These are phyloP conservation scores for Diadegma fenestrale DNA, from an alignment of 2,888 invertebrate species.

Conservation along the genomic window DNA sequence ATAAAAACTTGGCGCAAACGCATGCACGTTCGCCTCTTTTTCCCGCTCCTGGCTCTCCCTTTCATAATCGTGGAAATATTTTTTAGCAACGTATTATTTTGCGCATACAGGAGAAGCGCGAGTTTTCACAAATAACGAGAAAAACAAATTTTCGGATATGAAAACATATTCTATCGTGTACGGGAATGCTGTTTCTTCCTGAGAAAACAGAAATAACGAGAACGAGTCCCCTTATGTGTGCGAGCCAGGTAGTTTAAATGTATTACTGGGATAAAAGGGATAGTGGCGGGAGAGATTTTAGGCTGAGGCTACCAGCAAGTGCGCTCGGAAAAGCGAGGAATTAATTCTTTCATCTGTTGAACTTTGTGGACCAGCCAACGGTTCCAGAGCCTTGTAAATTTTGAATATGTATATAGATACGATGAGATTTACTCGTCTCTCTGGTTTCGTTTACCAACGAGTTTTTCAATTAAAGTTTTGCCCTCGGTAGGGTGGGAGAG, in stretches of 20 bases:
- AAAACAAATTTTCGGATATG: conserved; percentile 22
- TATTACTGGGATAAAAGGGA: conserved; percentile 18
- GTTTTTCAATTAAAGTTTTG: conserved; percentile 60
- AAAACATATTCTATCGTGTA: conserved; percentile 10
- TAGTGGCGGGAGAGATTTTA: background rate
- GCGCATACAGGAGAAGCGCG: background rate
- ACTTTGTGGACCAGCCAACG: conserved; percentile 3
- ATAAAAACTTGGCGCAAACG: background rate
- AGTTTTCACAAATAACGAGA: conserved; percentile 14
- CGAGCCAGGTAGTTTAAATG: conserved; percentile 1
- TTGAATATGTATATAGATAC: conserved; percentile 29
- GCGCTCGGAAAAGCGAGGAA: conserved; percentile 34
- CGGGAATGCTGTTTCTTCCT: conserved; percentile 14
- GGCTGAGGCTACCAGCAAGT: conserved; percentile 28
- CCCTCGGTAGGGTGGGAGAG: background rate
- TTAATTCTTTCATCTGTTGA: conserved; percentile 41
- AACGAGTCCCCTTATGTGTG: background rate
- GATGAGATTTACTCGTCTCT: conserved; percentile 38
- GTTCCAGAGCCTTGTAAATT: conserved; percentile 34
- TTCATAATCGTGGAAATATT: conserved; percentile 28
- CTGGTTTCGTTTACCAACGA: conserved; percentile 24
- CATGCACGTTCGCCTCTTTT: conserved; percentile 4
- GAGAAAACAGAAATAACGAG: conserved; percentile 43
- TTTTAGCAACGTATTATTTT: background rate
- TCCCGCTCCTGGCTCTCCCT: background rate